Percentiles rank a stretch among this genome's conserved stretches.
phyloP scores from a whole-genome alignment of 2,888 invertebrate genomes.

The Mantis religiosa region DNA sequence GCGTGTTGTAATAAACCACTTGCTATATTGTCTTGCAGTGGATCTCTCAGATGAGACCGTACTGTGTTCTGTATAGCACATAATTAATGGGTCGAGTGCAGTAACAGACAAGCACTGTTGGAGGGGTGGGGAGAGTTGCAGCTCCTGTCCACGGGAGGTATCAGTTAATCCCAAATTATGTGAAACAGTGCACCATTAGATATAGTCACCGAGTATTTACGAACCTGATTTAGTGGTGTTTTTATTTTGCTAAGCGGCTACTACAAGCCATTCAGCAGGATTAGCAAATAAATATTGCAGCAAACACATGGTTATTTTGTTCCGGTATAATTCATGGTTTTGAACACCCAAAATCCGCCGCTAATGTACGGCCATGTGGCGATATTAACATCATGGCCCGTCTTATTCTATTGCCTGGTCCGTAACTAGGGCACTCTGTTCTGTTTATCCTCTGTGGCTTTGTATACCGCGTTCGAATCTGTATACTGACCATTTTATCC shows the following conservation, averaged over 20 bases:
- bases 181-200: not conserved
- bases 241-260: not conserved
- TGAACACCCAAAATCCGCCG: not conserved
- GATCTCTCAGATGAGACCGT: too few relatives aligned
- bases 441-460: too few relatives aligned
- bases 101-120: not conserved
- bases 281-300: not conserved
- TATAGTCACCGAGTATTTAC: not conserved
- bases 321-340: not conserved
- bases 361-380: not conserved
- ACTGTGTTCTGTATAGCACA: not conserved
- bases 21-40: too few relatives aligned
- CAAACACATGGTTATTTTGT: not conserved
- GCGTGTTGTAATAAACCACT: too few relatives aligned
- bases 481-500: too few relatives aligned
- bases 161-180: not conserved
- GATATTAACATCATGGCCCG: too few relatives aligned
- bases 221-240: not conserved
- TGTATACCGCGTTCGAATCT: too few relatives aligned
- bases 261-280: not conserved
- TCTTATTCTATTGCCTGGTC: too few relatives aligned
- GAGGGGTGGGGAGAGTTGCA: not conserved
- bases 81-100: not conserved
- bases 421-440: too few relatives aligned
- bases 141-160: not conserved